Evolutionary conservation across 1,140 invertebrate genomes (phyloP).

Genomic region (Drosophila simulans): DNA sequence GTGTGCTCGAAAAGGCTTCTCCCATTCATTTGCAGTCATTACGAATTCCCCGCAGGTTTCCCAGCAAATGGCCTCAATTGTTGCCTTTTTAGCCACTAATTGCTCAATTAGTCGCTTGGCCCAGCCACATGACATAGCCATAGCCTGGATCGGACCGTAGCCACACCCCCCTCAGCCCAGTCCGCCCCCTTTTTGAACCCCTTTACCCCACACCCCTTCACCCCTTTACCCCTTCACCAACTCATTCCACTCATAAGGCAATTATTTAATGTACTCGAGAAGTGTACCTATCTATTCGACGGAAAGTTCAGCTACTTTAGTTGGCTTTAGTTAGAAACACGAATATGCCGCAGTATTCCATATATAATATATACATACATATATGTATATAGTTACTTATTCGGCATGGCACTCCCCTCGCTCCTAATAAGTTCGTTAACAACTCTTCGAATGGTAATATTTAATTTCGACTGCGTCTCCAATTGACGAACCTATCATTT

Average conservation of each 20-base stretch:
- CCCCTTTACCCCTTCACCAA: neutral
- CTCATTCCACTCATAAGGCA: constrained; percentile 12
- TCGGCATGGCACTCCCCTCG: constrained; percentile 18
- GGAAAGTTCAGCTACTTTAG: neutral
- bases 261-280: constrained; percentile 47
- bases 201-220: neutral
- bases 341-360: neutral
- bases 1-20: constrained; percentile 31
- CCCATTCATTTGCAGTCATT: constrained; percentile 56
- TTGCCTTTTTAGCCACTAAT: constrained; percentile 59
- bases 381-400: constrained; percentile 23
- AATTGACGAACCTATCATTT: constrained; percentile 66
- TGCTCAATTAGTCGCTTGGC: constrained; percentile 54
- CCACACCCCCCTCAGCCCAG: constrained; percentile 6
- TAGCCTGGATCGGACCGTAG: constrained; percentile 14
- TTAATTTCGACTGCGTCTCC: constrained; percentile 46
- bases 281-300: neutral
- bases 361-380: neutral
- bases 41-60: constrained; percentile 53
- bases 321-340: neutral
- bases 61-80: constrained; percentile 59
- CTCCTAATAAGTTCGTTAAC: constrained; percentile 80
- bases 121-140: constrained; percentile 51
- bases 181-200: constrained; percentile 14
- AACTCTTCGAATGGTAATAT: constrained; percentile 63